Conservation (phyloP, 2,113 vertebrate genomes). For the Castor canadensis region DNA sequence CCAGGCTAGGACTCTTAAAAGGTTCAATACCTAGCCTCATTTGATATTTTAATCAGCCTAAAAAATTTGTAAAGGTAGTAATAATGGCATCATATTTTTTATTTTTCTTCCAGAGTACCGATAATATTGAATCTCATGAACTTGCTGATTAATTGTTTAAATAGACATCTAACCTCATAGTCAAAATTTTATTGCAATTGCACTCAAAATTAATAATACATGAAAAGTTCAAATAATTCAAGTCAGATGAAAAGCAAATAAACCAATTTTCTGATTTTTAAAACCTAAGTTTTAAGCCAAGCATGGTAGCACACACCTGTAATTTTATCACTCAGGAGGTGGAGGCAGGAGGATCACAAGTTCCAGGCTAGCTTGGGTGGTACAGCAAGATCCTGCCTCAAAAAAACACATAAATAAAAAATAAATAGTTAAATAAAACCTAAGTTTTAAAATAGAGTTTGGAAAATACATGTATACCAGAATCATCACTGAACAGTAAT, state of each 20-base stretch:
- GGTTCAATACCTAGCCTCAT: background rate
- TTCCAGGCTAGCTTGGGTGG: background rate
- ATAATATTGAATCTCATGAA: background rate
- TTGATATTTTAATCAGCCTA: background rate
- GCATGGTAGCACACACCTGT: background rate
- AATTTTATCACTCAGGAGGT: background rate
- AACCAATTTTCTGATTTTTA: background rate
- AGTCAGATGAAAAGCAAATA: background rate
- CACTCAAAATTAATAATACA: background rate
- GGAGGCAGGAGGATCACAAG: background rate
- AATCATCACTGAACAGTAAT: background rate
- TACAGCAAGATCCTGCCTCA: background rate
- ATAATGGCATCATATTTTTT: background rate
- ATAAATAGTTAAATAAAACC: too few species aligned
- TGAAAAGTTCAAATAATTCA: background rate
- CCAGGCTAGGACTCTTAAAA: background rate
- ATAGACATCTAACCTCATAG: background rate
- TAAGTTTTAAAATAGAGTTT: background rate
- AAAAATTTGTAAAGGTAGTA: background rate
- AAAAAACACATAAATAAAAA: background rate
- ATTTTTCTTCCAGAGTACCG: background rate
- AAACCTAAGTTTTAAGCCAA: background rate
- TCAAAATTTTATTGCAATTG: background rate
- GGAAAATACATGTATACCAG: background rate
- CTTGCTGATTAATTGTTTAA: background rate